Percentiles rank a stretch among this genome's conserved stretches.
phyloP scores from a whole-genome alignment of 2,888 invertebrate species.

The Euspilapteryx auroguttella region DNA sequence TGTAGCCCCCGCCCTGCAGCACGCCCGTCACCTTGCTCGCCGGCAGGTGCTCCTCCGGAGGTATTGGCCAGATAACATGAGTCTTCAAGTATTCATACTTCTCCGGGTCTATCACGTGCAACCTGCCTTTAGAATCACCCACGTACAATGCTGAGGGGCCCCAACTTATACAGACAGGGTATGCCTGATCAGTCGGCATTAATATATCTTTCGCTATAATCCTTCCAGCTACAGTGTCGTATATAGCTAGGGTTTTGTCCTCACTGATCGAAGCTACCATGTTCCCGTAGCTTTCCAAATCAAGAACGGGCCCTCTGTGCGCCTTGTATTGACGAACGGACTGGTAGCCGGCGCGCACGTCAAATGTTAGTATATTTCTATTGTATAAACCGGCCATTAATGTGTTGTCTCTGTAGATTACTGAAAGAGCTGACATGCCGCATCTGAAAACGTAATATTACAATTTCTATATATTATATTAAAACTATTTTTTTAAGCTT shows the following conservation, averaged over 20 bases:
- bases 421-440: slow-evolving; percentile 55
- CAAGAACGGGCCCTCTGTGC: slow-evolving; percentile 56
- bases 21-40: slow-evolving; percentile 42
- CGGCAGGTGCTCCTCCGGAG: slow-evolving; percentile 22
- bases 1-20: slow-evolving; percentile 31
- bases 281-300: slow-evolving; percentile 28
- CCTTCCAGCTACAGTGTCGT: slow-evolving; percentile 55
- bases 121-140: slow-evolving; percentile 42
- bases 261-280: slow-evolving; percentile 62
- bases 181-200: slow-evolving; percentile 34
- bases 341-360: slow-evolving; percentile 36
- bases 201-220: slow-evolving; percentile 30
- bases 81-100: slow-evolving; percentile 22
- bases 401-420: slow-evolving; percentile 40
- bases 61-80: slow-evolving; percentile 36
- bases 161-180: slow-evolving; percentile 44
- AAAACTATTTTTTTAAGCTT: too few relatives aligned
- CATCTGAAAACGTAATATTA: slow-evolving; percentile 23
- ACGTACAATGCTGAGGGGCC: slow-evolving; percentile 35
- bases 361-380: slow-evolving; percentile 56
- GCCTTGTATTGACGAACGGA: slow-evolving; percentile 42
- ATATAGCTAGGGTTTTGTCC: slow-evolving; percentile 58
- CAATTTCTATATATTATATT: slow-evolving; percentile 1
- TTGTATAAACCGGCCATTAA: slow-evolving; percentile 58
- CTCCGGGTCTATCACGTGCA: slow-evolving; percentile 42